phyloP scores from a whole-genome alignment of 2,888 invertebrate species.

The Therioaphis trifolii region DNA sequence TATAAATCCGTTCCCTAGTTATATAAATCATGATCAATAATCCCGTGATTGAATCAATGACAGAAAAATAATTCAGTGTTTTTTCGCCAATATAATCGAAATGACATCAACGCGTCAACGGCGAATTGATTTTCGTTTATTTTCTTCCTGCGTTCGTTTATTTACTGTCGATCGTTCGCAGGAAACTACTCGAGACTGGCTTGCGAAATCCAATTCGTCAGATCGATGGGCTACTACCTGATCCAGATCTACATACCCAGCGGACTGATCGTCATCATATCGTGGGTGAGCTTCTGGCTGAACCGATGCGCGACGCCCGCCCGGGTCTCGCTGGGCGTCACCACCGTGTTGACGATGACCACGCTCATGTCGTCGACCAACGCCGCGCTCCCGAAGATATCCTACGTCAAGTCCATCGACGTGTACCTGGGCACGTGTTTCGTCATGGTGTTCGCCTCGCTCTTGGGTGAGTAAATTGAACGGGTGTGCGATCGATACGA shows the following conservation, averaged over 20 bases:
- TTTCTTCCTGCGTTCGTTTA: too few relatives aligned
- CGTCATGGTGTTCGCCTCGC: constrained; percentile 98
- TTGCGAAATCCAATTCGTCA: constrained; percentile 95
- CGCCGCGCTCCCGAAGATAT: constrained; percentile 95
- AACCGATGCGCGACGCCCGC: constrained; percentile 94
- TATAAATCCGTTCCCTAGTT: too few relatives aligned
- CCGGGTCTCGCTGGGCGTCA: constrained; percentile 90
- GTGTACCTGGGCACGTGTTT: constrained; percentile 97
- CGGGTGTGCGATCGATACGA: too few relatives aligned
- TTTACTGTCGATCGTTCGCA: too few relatives aligned
- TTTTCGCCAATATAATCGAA: too few relatives aligned
- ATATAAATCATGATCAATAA: too few relatives aligned
- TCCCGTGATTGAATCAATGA: too few relatives aligned
- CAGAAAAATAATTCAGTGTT: too few relatives aligned
- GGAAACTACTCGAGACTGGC: constrained; percentile 96
- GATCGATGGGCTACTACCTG: constrained; percentile 97
- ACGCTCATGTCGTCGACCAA: constrained; percentile 96
- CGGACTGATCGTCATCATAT: constrained; percentile 94
- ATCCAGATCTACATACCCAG: constrained; percentile 98
- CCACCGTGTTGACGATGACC: constrained; percentile 96
- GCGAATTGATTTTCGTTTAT: too few relatives aligned
- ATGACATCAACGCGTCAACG: too few relatives aligned
- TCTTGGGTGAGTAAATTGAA: constrained; percentile 87
- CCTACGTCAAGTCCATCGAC: constrained; percentile 96
- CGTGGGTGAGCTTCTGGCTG: constrained; percentile 96